Conservation (phyloP, 2,113 vertebrate species). For the Taurulus bubalis region DNA sequence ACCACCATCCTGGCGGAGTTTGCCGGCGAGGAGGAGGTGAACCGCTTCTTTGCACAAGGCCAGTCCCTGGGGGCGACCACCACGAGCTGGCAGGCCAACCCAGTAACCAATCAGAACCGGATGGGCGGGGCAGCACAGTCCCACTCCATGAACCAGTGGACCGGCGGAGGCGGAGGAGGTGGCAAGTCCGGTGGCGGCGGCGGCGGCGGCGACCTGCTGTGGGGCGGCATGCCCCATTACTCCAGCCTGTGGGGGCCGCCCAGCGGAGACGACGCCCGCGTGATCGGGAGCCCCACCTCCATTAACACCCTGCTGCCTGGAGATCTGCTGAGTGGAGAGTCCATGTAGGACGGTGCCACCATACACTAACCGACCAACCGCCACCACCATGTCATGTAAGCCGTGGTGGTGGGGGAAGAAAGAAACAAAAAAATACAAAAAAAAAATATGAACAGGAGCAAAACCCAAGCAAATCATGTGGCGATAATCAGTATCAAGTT, state of each 20-base stretch:
- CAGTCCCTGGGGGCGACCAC: slow-evolving; percentile 92
- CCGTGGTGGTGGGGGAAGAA: slow-evolving; percentile 42
- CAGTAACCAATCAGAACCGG: slow-evolving; percentile 88
- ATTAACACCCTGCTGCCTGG: slow-evolving; percentile 96
- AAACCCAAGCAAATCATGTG: slow-evolving; percentile 87
- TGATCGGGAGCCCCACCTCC: slow-evolving; percentile 94
- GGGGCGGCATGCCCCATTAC: slow-evolving; percentile 95
- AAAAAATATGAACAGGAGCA: slow-evolving; percentile 78
- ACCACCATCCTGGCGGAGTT: slow-evolving; percentile 99
- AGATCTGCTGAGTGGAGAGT: slow-evolving; percentile 96
- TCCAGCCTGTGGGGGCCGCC: slow-evolving; percentile 97
- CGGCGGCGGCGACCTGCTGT: slow-evolving; percentile 91
- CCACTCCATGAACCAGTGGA: slow-evolving; percentile 93
- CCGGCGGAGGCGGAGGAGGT: slow-evolving; percentile 81
- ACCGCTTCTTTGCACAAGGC: slow-evolving; percentile 97
- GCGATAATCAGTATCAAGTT: slow-evolving; percentile 85
- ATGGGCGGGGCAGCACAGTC: slow-evolving; percentile 87
- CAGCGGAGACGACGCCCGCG: slow-evolving; percentile 89
- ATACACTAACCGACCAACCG: slow-evolving; percentile 56
- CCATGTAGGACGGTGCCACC: slow-evolving; percentile 87
- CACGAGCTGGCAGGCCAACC: slow-evolving; percentile 96
- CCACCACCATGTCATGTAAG: slow-evolving; percentile 51
- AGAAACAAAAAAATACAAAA: slow-evolving; percentile 19
- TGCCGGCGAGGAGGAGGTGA: slow-evolving; percentile 97
- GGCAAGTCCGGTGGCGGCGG: slow-evolving; percentile 86